A percentile compares a stretch with the other conserved stretches of the same genome.
phyloP scores from a whole-genome alignment of 1,140 invertebrate genomes.

The Drosophila quadrilineata region DNA sequence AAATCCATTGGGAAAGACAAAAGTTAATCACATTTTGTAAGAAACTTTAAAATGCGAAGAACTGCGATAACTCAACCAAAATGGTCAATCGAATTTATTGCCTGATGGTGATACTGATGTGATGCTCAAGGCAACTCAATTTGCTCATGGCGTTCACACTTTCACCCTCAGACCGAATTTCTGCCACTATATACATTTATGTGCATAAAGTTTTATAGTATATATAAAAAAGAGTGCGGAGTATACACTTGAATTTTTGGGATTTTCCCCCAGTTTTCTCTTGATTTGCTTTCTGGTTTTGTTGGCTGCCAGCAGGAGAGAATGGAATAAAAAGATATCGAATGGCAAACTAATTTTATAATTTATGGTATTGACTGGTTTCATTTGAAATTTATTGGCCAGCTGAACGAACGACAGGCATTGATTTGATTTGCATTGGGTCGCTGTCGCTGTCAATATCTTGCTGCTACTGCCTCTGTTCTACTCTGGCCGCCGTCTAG shows the following conservation, averaged over 20 bases:
- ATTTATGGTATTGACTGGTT: constrained; percentile 14
- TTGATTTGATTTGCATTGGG: constrained; percentile 16
- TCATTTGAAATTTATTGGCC: constrained; percentile 15
- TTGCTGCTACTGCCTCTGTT: too few relatives aligned
- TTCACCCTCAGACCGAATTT: neutral
- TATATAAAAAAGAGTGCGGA: too few relatives aligned
- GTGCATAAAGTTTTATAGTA: too few relatives aligned
- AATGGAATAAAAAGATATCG: neutral
- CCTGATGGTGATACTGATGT: too few relatives aligned
- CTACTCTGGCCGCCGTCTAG: neutral
- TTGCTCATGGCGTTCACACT: neutral
- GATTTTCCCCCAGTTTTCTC: neutral
- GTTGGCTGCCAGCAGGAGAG: neutral
- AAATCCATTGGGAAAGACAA: too few relatives aligned
- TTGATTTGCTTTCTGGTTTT: constrained; percentile 4
- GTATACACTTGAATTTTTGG: constrained; percentile 3
- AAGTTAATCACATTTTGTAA: neutral
- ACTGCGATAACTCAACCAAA: neutral
- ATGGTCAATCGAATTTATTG: constrained; percentile 1
- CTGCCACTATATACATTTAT: too few relatives aligned
- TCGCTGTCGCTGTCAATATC: neutral
- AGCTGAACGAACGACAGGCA: neutral
- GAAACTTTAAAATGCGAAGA: too few relatives aligned
- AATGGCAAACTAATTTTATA: constrained; percentile 13
- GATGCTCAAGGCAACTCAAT: constrained; percentile 1